A percentile compares a stretch with the other conserved stretches of the same genome.
Conservation (phyloP, 2,113 vertebrate genomes). For the Syngnathus scovelli region DNA sequence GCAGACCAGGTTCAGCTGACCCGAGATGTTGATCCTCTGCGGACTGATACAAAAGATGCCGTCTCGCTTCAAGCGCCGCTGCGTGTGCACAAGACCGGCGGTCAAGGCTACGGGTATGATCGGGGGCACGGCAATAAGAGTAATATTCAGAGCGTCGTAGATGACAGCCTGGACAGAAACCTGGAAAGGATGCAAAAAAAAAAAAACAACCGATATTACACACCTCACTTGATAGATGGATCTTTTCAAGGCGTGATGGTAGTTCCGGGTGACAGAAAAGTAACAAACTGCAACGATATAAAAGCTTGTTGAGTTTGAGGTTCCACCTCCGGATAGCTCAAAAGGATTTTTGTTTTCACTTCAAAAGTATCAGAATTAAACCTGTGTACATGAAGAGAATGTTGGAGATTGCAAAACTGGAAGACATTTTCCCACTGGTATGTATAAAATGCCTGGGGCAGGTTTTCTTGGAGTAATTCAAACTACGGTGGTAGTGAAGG, state of each 20-base stretch:
- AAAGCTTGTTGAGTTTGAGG: not conserved
- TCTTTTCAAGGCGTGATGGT: not conserved
- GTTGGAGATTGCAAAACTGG: too few relatives aligned
- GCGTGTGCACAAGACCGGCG: conserved; percentile 90
- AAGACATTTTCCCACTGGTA: too few relatives aligned
- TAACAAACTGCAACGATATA: not conserved
- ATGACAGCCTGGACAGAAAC: conserved; percentile 78
- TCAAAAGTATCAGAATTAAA: too few relatives aligned
- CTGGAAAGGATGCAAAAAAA: conserved; percentile 52
- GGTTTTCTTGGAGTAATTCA: too few relatives aligned
- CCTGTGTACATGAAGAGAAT: too few relatives aligned
- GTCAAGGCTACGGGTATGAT: conserved; percentile 94
- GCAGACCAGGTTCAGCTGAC: conserved; percentile 92
- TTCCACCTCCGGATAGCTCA: not conserved
- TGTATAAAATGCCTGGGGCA: too few relatives aligned
- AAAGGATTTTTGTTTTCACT: too few relatives aligned
- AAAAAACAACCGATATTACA: not conserved
- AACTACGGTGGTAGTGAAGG: too few relatives aligned
- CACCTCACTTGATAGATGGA: not conserved
- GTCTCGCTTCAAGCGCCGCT: conserved; percentile 82
- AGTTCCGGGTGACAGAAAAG: not conserved
- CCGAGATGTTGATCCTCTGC: conserved; percentile 96
- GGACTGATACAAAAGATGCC: conserved; percentile 98
- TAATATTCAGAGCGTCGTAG: conserved; percentile 89
- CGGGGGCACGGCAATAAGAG: conserved; percentile 93